phyloP scores from a whole-genome alignment of 2,888 invertebrate genomes.

The Lasioglossum figueresi region DNA sequence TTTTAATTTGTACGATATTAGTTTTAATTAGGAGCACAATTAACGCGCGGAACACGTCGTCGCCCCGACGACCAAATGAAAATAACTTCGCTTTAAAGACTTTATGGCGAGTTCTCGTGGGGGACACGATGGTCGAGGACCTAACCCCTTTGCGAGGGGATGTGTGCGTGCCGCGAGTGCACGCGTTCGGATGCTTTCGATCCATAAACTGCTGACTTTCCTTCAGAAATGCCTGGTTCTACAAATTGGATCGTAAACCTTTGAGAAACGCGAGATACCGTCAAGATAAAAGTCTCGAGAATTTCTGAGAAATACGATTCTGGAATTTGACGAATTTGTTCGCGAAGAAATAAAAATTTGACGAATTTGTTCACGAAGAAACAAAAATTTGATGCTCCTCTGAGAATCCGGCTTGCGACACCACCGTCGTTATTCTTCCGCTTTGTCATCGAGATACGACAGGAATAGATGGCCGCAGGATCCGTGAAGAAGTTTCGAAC shows the following conservation, averaged over 20 bases:
- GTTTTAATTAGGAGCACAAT: conserved; percentile 72
- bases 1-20: conserved; percentile 72
- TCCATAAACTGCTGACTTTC: not conserved
- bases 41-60: conserved; percentile 63
- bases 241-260: not conserved
- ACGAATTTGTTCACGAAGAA: too few relatives aligned
- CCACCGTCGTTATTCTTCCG: not conserved
- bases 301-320: too few relatives aligned
- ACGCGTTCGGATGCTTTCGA: not conserved
- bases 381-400: too few relatives aligned
- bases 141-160: not conserved
- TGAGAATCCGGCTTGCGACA: not conserved
- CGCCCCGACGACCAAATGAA: conserved; percentile 38
- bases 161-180: not conserved
- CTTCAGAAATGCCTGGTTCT: not conserved
- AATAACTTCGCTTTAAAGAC: conserved; percentile 59
- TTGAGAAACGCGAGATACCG: not conserved
- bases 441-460: not conserved
- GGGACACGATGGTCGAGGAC: not conserved
- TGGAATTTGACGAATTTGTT: too few relatives aligned
- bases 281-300: too few relatives aligned
- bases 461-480: not conserved
- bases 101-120: conserved; percentile 35
- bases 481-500: conserved; percentile 9
- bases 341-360: too few relatives aligned